Conservation (phyloP, 2,888 invertebrate genomes). For the Volucella zonaria region DNA sequence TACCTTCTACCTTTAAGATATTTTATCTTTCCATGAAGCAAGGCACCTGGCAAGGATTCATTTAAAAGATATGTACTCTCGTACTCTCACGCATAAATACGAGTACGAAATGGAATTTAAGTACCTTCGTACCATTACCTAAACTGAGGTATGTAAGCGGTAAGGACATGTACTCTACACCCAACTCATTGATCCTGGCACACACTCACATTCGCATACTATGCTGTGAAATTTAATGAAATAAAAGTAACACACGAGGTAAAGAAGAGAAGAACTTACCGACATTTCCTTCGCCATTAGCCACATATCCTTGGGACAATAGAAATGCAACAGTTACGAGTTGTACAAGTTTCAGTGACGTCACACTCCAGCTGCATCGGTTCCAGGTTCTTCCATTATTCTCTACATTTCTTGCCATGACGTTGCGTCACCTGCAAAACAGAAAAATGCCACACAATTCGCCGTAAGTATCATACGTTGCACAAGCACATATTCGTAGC, state of each 20-base stretch:
- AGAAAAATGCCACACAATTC: slow-evolving; percentile 18
- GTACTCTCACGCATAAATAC: background rate
- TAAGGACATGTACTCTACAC: background rate
- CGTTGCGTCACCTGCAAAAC: slow-evolving; percentile 76
- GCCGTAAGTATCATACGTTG: slow-evolving; percentile 16
- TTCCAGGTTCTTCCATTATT: slow-evolving; percentile 70
- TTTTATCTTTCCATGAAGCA: slow-evolving; percentile 23
- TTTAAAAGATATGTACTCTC: no score
- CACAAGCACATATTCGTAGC: background rate
- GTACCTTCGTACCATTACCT: background rate
- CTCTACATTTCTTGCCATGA: slow-evolving; percentile 82
- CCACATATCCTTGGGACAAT: slow-evolving; percentile 77
- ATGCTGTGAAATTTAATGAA: slow-evolving; percentile 6
- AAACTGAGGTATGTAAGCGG: background rate
- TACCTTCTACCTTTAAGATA: slow-evolving; percentile 6
- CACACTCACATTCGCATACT: background rate
- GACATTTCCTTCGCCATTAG: slow-evolving; percentile 81
- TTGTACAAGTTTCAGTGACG: slow-evolving; percentile 54
- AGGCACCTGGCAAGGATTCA: background rate
- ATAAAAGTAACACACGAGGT: background rate
- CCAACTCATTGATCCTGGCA: background rate
- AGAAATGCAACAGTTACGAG: slow-evolving; percentile 74
- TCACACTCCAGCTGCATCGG: slow-evolving; percentile 67
- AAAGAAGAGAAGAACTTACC: slow-evolving; percentile 77
- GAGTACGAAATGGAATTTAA: background rate